Conservation (phyloP, 2,113 vertebrate genomes). For the Pachypanchax playfairii region DNA sequence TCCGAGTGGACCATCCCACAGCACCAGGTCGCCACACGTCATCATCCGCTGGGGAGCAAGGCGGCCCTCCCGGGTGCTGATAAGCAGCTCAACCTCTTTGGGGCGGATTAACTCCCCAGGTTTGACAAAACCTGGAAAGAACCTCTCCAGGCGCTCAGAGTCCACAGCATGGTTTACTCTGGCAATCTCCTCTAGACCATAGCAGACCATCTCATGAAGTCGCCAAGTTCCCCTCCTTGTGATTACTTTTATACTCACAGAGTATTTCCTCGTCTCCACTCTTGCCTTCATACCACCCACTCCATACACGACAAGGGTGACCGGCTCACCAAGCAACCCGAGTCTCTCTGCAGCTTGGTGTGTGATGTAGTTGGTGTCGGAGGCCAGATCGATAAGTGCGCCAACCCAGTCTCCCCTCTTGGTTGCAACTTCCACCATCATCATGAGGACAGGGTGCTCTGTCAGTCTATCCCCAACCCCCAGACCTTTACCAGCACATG, state of each 20-base stretch:
- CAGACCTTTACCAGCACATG: background rate
- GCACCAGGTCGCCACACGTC: background rate
- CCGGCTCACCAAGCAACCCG: background rate
- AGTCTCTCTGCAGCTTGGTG: conserved; percentile 3
- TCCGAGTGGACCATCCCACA: conserved; percentile 4
- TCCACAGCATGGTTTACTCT: background rate
- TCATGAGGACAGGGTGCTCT: background rate
- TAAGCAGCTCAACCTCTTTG: background rate
- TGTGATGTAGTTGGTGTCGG: conserved; percentile 2
- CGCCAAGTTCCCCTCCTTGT: background rate
- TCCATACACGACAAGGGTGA: background rate
- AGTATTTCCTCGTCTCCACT: background rate
- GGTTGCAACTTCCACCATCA: background rate
- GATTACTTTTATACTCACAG: background rate
- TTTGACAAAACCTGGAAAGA: conserved; percentile 1
- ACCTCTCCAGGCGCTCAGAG: conserved; percentile 1
- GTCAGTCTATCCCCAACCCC: background rate
- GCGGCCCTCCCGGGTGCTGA: background rate
- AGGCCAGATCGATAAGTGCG: background rate
- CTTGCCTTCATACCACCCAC: background rate
- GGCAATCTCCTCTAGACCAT: background rate
- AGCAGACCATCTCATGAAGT: conserved; percentile 5
- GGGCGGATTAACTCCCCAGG: background rate
- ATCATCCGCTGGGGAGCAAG: background rate
- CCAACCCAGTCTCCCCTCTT: background rate